Evolutionary conservation across 2,797 vertebrate species (phyloP).

Genomic region (Echiichthys vipera): DNA sequence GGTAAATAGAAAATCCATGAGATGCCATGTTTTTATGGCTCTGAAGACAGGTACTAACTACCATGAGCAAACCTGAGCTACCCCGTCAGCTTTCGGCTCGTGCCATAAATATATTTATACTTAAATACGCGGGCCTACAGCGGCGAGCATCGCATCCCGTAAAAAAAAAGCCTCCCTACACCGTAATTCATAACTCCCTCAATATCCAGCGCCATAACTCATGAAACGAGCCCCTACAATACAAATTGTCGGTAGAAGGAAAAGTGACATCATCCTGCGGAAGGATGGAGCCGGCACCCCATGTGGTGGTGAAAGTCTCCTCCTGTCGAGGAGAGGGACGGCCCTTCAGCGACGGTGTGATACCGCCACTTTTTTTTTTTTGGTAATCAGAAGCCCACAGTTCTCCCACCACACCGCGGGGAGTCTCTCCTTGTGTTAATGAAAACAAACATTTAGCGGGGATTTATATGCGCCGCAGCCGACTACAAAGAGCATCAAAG

Average conservation of each 20-base stretch:
- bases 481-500: slow-evolving; percentile 77
- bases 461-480: slow-evolving; percentile 51
- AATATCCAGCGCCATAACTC: slow-evolving; percentile 71
- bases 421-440: slow-evolving; percentile 70
- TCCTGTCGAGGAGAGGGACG: slow-evolving; percentile 41
- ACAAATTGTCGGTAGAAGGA: slow-evolving; percentile 59
- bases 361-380: slow-evolving; percentile 36
- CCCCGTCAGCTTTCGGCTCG: slow-evolving; percentile 56
- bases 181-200: slow-evolving; percentile 75
- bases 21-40: slow-evolving; percentile 76
- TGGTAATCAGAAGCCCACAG: slow-evolving; percentile 70
- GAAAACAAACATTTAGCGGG: slow-evolving; percentile 78
- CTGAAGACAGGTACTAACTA: slow-evolving; percentile 72
- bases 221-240: slow-evolving; percentile 58
- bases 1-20: slow-evolving; percentile 80
- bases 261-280: slow-evolving; percentile 84
- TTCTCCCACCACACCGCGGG: slow-evolving; percentile 62
- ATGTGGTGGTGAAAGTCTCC: slow-evolving; percentile 38
- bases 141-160: slow-evolving; percentile 61
- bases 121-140: slow-evolving; percentile 74
- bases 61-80: slow-evolving; percentile 62
- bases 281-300: slow-evolving; percentile 61
- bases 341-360: slow-evolving; percentile 45
- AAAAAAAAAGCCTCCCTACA: slow-evolving; percentile 65
- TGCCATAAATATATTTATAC: slow-evolving; percentile 75